Base-by-base conservation (phyloP, 2,888 invertebrate species). In the Busseola fusca region DNA sequence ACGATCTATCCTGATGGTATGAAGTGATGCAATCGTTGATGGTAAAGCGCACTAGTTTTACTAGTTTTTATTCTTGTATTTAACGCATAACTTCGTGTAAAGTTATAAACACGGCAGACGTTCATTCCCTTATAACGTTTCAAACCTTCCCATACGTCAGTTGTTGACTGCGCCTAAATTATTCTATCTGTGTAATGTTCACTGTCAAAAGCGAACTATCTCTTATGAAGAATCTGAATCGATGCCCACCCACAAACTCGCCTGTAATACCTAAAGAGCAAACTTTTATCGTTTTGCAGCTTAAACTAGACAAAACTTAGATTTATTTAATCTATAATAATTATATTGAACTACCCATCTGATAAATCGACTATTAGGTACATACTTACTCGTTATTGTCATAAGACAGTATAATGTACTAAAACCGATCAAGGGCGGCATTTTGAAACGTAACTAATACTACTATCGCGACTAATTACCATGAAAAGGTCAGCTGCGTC, bases 401-500 rank as follows among this genome's bases (percentile, higher is more conserved):
- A 34, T 54, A 30, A 3, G 48, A 16, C 54, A 54, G 12, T 64
- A 42, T 10, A 57, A 65, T 60, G 50, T 56, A 45, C 14, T 57
- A 45, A 16, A 48, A 57, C 14, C 14, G 30, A 54, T 50, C 58
- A 63, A 58, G 54, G 63, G 40, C 42, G 34, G 21, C 14, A 75
- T 64, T 76, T 52, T 56, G 27, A 71, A 70, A 57, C 57, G 9
- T n/a, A 56, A 66, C 25, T n/a, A 14, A 64, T 25, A 34, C 25
- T 27, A 62, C 56, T 78, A 54, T 54, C 48, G 14, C 30, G 30
- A 34, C 52, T 66, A 69, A 78, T 78, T 74, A 64, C 59, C 79
- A 70, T 74, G 25, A 37, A 78, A 62, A 78, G 78, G 78, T 78
- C 78, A 78, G 40, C 27, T 18, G 34, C 16, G 64, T 70, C 60